Percentiles rank a stretch among this genome's conserved stretches.
Evolutionary conservation across 2,888 invertebrate species (phyloP).

Genomic region (Aphodius sticticus): DNA sequence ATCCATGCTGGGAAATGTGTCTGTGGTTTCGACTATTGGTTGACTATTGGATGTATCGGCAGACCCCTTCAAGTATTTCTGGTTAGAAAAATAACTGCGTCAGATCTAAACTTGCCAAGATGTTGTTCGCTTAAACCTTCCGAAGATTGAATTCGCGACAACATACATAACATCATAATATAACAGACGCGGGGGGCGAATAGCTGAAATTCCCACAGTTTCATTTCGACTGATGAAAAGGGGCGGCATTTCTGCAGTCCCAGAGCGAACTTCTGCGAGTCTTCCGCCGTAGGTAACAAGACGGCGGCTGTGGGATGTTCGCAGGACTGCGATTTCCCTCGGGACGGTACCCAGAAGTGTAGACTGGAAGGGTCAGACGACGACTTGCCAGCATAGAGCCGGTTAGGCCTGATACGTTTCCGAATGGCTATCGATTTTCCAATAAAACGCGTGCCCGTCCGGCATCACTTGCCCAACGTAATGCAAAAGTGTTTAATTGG

Average conservation of each 20-base stretch:
- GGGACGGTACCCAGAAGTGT: neutral
- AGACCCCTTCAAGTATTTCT: too few species aligned
- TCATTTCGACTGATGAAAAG: neutral
- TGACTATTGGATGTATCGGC: too few species aligned
- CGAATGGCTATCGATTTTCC: constrained; percentile 29
- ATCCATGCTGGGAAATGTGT: too few species aligned
- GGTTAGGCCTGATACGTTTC: constrained; percentile 24
- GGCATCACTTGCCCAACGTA: neutral
- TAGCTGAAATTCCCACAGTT: neutral
- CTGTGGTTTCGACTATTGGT: too few species aligned
- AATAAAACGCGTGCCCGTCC: constrained; percentile 20
- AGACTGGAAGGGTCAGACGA: neutral
- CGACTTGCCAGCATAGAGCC: neutral
- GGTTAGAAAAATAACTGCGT: too few species aligned
- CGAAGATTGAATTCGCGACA: neutral
- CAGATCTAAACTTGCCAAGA: too few species aligned
- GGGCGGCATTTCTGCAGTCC: neutral
- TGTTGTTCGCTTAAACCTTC: neutral
- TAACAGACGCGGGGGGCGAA: neutral
- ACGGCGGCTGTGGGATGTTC: neutral
- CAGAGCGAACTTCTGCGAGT: neutral
- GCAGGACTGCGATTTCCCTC: constrained; percentile 4
- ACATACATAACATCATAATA: constrained; percentile 4
- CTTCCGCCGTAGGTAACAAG: neutral
- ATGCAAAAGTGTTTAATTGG: constrained; percentile 4